These are phyloP conservation scores for Pholis gunnellus DNA, from an alignment of 2,113 vertebrate genomes.

Conservation along the genomic window DNA sequence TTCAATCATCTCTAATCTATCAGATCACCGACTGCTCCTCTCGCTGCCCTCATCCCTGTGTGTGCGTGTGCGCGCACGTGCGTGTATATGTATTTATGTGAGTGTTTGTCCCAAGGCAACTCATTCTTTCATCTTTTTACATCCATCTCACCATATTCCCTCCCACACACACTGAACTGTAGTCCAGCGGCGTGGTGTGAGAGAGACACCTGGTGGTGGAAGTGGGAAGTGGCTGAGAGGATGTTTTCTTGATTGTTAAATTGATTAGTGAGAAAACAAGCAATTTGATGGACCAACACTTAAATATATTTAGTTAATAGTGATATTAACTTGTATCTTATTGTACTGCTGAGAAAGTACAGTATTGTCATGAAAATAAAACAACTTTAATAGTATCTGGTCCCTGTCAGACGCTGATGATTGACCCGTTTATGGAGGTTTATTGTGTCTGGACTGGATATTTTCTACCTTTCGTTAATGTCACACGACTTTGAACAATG, in stretches of 20 bases:
- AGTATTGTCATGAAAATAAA: too few relatives aligned
- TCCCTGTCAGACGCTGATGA: too few relatives aligned
- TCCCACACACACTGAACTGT: constrained; percentile 44
- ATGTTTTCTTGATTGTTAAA: background rate
- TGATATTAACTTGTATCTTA: too few relatives aligned
- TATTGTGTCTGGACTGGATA: too few relatives aligned
- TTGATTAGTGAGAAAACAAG: too few relatives aligned
- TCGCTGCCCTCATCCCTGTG: constrained; percentile 23
- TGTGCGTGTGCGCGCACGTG: background rate
- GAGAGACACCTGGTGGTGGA: constrained; percentile 74
- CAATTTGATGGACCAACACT: too few relatives aligned
- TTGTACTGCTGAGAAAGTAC: too few relatives aligned
- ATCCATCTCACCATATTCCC: constrained; percentile 36
- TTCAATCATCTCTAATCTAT: constrained; percentile 70
- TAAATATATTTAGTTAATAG: background rate
- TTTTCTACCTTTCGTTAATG: too few relatives aligned
- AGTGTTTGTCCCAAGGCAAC: constrained; percentile 30
- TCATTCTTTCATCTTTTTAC: constrained; percentile 63
- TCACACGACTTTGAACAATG: too few relatives aligned
- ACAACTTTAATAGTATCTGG: too few relatives aligned
- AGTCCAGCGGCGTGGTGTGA: constrained; percentile 10
- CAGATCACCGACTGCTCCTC: constrained; percentile 60
- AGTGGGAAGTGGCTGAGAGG: background rate
- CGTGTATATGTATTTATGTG: background rate
- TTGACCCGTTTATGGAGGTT: too few relatives aligned